Evolutionary conservation across 2,113 vertebrate species (phyloP).

Genomic region (Corythornis madagascariensis): DNA sequence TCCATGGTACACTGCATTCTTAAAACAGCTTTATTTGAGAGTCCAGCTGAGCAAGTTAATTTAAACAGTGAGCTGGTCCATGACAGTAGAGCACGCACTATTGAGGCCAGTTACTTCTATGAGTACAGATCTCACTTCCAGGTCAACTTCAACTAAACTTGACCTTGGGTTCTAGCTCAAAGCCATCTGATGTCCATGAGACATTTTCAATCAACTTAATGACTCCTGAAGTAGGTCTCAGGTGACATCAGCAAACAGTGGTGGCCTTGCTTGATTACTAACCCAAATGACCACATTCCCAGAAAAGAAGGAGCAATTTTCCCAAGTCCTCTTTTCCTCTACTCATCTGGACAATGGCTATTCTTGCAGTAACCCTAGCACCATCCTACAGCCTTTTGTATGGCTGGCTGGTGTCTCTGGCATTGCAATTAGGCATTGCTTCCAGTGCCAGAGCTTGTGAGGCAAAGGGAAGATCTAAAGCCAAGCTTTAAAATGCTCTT

Average conservation of each 20-base stretch:
- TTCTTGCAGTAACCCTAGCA: not conserved
- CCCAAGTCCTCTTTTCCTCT: not conserved
- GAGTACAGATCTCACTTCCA: slow-evolving; percentile 13
- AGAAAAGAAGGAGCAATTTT: not conserved
- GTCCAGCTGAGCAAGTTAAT: slow-evolving; percentile 77
- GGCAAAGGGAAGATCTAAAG: not conserved
- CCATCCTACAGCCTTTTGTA: not conserved
- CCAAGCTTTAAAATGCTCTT: not conserved
- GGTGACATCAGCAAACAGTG: not conserved
- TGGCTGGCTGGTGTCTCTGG: not conserved
- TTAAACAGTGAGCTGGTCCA: slow-evolving; percentile 64
- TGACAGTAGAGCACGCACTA: slow-evolving; percentile 50
- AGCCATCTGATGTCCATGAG: not conserved
- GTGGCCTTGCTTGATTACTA: not conserved
- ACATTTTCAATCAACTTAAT: not conserved
- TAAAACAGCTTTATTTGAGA: slow-evolving; percentile 78
- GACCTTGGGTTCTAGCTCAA: not conserved
- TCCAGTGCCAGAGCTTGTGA: not conserved
- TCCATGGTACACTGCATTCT: slow-evolving; percentile 72
- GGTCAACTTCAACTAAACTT: not conserved
- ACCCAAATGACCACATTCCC: not conserved
- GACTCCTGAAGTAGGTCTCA: not conserved
- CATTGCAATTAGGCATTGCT: not conserved
- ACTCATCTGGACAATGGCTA: not conserved
- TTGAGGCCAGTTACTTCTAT: not conserved